Evolutionary conservation across 2,113 vertebrate genomes (phyloP).

Genomic region (Actinemys pallida): DNA sequence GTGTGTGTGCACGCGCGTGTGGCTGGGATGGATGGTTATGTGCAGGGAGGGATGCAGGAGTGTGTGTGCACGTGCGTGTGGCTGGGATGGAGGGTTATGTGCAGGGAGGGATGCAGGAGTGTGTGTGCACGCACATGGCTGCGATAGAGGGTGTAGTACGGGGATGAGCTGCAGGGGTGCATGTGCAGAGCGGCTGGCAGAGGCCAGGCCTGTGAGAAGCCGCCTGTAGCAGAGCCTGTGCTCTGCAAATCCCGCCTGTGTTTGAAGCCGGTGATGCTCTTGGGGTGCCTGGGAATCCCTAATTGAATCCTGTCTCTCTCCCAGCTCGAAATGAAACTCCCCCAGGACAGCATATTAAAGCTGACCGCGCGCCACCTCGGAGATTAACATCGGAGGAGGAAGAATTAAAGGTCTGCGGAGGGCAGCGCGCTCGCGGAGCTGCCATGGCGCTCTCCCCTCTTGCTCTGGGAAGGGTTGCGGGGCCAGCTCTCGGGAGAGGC

Average conservation of each 20-base stretch:
- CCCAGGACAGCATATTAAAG: slow-evolving; percentile 57
- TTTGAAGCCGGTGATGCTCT: background rate
- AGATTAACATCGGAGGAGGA: slow-evolving; percentile 62
- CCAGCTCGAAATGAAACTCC: slow-evolving; percentile 37
- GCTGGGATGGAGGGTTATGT: too few species aligned
- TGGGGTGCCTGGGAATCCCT: background rate
- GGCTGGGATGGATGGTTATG: too few species aligned
- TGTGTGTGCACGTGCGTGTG: too few species aligned
- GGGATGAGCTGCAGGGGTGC: background rate
- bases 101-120: too few species aligned
- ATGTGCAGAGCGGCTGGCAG: rapidly evolving
- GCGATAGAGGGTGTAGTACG: too few species aligned
- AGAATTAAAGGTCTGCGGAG: slow-evolving; percentile 59
- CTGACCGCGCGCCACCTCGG: slow-evolving; percentile 57
- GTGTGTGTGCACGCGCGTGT: too few species aligned
- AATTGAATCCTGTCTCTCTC: background rate
- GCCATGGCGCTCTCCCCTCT: background rate
- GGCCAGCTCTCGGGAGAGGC: background rate
- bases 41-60: too few species aligned
- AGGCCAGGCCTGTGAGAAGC: background rate
- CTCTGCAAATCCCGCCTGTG: background rate
- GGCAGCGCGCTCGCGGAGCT: background rate
- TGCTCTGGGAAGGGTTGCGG: slow-evolving; percentile 12
- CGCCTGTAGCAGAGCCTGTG: background rate
- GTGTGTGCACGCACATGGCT: too few species aligned